A percentile compares a stretch with the other conserved stretches of the same genome.
phyloP scores from a whole-genome alignment of 37 sponge, comb jelly and placozoan genomes.

The Spongilla lacustris region DNA sequence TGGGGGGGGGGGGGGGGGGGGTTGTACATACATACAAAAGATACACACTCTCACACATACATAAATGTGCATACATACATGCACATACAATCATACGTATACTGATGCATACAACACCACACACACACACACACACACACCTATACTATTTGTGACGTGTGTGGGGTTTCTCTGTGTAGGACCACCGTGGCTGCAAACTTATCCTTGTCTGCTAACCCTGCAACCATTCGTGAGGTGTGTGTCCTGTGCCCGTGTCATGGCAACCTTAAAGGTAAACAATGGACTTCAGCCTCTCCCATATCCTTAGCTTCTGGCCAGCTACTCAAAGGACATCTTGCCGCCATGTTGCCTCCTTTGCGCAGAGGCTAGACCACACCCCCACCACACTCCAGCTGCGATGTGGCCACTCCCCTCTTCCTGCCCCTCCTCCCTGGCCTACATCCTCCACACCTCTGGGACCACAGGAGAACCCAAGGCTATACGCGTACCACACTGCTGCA shows the following conservation, averaged over 20 bases:
- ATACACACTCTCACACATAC: too few relatives aligned
- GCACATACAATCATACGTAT: too few relatives aligned
- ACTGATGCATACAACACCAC: too few relatives aligned
- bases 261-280: background rate
- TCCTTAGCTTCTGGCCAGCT: background rate
- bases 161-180: background rate
- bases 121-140: too few relatives aligned
- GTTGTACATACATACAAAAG: too few relatives aligned
- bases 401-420: constrained; percentile 6
- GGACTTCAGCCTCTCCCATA: constrained; percentile 8
- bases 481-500: constrained; percentile 86
- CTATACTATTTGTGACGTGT: too few relatives aligned
- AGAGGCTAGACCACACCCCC: background rate
- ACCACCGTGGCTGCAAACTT: background rate
- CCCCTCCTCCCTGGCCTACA: constrained; percentile 57
- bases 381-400: background rate
- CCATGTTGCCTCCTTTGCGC: background rate
- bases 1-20: constrained; percentile 5
- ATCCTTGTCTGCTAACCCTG: background rate
- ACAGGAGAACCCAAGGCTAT: constrained; percentile 73
- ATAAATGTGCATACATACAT: background rate
- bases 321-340: background rate
- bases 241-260: background rate
- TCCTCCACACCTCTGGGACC: constrained; percentile 86
- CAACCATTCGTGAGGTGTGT: background rate